Base-by-base conservation (phyloP, 2,797 vertebrate genomes). In the Eleutherodactylus coqui region DNA sequence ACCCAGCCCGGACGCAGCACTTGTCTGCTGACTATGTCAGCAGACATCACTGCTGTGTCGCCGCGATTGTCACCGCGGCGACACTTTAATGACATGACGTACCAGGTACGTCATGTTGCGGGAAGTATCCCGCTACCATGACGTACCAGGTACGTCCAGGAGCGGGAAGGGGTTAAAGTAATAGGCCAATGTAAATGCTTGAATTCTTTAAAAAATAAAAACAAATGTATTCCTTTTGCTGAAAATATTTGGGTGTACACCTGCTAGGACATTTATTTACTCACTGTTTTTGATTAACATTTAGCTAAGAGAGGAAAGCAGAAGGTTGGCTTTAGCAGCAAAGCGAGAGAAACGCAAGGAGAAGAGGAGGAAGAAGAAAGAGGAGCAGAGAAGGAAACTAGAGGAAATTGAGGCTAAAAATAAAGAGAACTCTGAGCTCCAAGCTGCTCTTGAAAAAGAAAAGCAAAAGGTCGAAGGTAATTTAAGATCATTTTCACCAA, bases 361-460 rank as follows among this genome's bases (percentile, higher is more conserved):
- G 58, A 96, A 96, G 82, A 91, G 95, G 84, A 92, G 94, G 80
- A 96, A 95, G 92, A 96, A 96, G 90, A 96, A 96, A 75, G 95
- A 96, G 89, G 95, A 96, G 62, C 95, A 96, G 64, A 94, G 94
- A 85, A 91, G 95, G 89, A 96, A 96, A 87, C 89, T 95, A 81
- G 95, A 96, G 91, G 95, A 96, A 92, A 95, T 95, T 85, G 95
- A 95, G 90, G 94, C 94, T 58, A 95, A 95, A 92, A 95, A 94
- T 89, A 96, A 96, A 89, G 95, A 96, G 87, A 95, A 95, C 83
- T 95, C 94, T 91, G 94, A 95, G 91, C 91, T 94, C 36, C 94
- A 94, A 86, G 94, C 93, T 90, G 94, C 93, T 92, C 94, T 94
- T 91, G 95, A 96, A 90, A 95, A 94, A 86, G 94, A 95, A 89